Evolutionary conservation across 2,797 vertebrate genomes (phyloP), one percentile per base, ranked within the genome.

Genomic region (Rousettus madagascariensis): DNA sequence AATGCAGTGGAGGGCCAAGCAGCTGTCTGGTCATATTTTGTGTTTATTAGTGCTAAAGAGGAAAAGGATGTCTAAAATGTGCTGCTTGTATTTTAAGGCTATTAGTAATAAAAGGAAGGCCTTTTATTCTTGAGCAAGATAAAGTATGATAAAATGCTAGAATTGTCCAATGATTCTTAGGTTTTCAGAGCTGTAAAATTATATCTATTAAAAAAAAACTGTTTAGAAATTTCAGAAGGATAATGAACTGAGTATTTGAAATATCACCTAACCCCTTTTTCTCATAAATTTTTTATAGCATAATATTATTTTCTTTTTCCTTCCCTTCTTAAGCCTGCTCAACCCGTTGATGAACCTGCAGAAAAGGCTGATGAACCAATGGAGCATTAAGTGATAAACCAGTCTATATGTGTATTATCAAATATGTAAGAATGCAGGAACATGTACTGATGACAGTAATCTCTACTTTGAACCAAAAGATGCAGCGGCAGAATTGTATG

Each of bases 331-430:
- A 97, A 99, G 99, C 97, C 98, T 13, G 99, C 98, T 90, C 98
- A 98, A 0, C 98, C 99, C n/a, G 98, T 98, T 96, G 99, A 99
- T 36, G 99, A 99, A 86, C 97, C 99, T 4, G 97, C 98, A 92
- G 99, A 98, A 33, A 99, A 98, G 38, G 97, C 99, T 4, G 99
- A 99, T 30, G 99, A 99, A 97, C 99, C 99, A 0, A 99, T 99
- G 99, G 99, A 99, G 97, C 99, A 99, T 98, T 99, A 99, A 98
- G 53, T 85, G 95, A 97, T 90, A 78, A 95, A 43, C 78, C 95
- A 84, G 80, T 97, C 89, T 93, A 19, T 65, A 49, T 97, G 38
- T 94, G 5, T 90, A 74, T 96, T 97, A 89, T 90, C 24, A 19
- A 95, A 51, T 91, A 71, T 91, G 63, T 94, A 94, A 93, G 92